Base-by-base conservation (phyloP, 2,888 invertebrate species). In the Hydraecia micacea region DNA sequence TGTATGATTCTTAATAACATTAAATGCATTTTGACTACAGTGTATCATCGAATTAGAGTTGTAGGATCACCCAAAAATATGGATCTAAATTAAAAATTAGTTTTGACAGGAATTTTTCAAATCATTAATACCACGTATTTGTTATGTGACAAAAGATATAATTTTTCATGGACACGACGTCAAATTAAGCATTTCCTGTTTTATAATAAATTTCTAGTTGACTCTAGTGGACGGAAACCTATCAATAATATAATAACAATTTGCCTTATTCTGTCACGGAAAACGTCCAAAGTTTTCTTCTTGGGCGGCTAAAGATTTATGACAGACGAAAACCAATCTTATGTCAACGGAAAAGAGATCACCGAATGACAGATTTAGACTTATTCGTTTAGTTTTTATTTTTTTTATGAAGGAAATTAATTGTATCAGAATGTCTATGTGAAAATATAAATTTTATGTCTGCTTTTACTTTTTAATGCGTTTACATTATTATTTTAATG, bases 161-260 rank as follows among this genome's bases (percentile, higher is more conserved):
- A 88, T 86, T 84, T 87, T 85, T 89, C 87, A 87, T 83, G 65
- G 63, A 66, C 65, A 55, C 69, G 66, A 83, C 73, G 75, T 83
- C 79, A 81, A 81, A 84, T 86, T 86, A 85, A 79, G 76, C 80
- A 81, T 89, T 89, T 91, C 90, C 89, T 86, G 85, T 84, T 77
- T 80, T 81, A 80, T 80, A 83, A 85, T 84, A 86, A 81, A 88
- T 88, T 75, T 79, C 63, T 69, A 71, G 86, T 62, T 46, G 78
- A 77, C 81, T 79, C 70, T 74, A 70, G 78, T 75, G 55, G 83
- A 86, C 91, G 91, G 91, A 90, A 89, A 80, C 89, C 63, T 81
- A 90, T 91, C 88, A 89, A 91, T 91, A 86, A 88, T 86, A 80
- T 77, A 82, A 82, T 84, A 87, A 89, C 82, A 88, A 91, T 89